Percentiles rank a stretch among this genome's conserved stretches.
Conservation (phyloP, 2,888 invertebrate species). For the Melinopterus prodromus region DNA sequence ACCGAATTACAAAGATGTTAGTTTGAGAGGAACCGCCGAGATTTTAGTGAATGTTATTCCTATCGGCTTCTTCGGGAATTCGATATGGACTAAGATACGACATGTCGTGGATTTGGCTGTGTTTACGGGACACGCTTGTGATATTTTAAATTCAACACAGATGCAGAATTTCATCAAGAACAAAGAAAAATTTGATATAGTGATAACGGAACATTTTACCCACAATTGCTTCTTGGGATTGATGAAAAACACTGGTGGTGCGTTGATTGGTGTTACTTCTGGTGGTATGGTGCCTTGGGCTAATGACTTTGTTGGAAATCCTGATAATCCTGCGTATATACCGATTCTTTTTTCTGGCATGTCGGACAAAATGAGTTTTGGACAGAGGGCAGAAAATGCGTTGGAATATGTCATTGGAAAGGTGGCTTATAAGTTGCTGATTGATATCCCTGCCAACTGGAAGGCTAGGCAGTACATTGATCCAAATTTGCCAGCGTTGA, state of each 20-base stretch:
- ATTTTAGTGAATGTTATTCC: conserved; percentile 26
- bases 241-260: conserved; percentile 66
- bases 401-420: conserved; percentile 39
- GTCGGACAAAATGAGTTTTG: conserved; percentile 46
- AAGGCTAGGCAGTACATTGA: conserved; percentile 44
- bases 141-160: conserved; percentile 53
- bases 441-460: conserved; percentile 40
- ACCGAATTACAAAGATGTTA: conserved; percentile 69
- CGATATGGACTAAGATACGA: conserved; percentile 12
- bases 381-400: conserved; percentile 40
- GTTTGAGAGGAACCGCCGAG: conserved; percentile 52
- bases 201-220: conserved; percentile 76
- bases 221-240: conserved; percentile 75
- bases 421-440: conserved; percentile 41
- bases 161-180: conserved; percentile 54
- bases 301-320: conserved; percentile 60
- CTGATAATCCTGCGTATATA: conserved; percentile 60
- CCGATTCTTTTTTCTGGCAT: conserved; percentile 58
- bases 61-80: conserved; percentile 24
- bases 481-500: conserved; percentile 50
- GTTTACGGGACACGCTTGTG: conserved; percentile 29
- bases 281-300: conserved; percentile 62
- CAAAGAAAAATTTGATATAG: conserved; percentile 67
- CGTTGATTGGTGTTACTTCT: conserved; percentile 64
- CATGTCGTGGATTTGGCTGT: conserved; percentile 27